Percentiles rank a stretch among this genome's conserved stretches.
phyloP scores from a whole-genome alignment of 2,888 invertebrate species.

The Tupiocoris notatus region DNA sequence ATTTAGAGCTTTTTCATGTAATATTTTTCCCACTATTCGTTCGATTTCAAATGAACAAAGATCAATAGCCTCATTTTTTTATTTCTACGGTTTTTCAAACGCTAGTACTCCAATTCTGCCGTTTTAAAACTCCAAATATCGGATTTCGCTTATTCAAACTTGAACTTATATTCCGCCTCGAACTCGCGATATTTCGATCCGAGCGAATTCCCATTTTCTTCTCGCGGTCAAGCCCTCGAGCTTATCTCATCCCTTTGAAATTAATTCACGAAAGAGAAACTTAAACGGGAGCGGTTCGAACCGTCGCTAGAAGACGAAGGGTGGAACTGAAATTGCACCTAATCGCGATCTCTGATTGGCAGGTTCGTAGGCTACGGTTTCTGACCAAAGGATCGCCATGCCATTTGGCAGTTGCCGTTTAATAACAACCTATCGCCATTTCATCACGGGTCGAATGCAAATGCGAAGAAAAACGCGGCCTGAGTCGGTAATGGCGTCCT shows the following conservation, averaged over 20 bases:
- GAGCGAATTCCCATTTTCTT: too few species aligned
- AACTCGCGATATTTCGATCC: too few species aligned
- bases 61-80: too few species aligned
- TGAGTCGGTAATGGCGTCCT: too few species aligned
- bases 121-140: too few species aligned
- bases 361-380: not conserved
- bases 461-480: not conserved
- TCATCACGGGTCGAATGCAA: not conserved
- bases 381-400: not conserved
- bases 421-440: not conserved
- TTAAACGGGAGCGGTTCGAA: not conserved
- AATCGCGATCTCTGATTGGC: not conserved
- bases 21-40: too few species aligned
- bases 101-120: too few species aligned
- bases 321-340: not conserved
- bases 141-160: too few species aligned
- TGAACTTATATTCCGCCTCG: too few species aligned
- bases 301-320: not conserved
- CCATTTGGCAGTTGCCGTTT: not conserved
- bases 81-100: too few species aligned
- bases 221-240: not conserved
- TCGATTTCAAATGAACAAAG: too few species aligned
- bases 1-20: too few species aligned
- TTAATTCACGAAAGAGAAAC: not conserved
- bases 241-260: not conserved